Evolutionary conservation across 2,113 vertebrate species (phyloP).

Genomic region (Aleadryas rufinucha): DNA sequence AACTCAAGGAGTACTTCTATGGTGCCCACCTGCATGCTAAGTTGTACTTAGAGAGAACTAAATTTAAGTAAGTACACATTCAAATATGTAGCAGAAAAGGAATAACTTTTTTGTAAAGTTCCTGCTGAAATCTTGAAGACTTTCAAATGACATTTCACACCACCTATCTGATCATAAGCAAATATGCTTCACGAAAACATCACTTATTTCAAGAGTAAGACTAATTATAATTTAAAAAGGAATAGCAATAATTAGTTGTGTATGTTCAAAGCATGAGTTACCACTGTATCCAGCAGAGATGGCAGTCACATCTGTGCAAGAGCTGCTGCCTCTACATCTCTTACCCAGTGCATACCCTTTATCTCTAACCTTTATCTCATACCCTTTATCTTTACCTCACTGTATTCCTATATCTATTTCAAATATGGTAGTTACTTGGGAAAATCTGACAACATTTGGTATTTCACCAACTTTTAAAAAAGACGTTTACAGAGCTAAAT

Average conservation of each 20-base stretch:
- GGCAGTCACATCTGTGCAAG: neutral
- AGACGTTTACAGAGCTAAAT: neutral
- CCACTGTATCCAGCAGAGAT: neutral
- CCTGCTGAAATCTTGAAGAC: neutral
- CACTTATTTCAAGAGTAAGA: neutral
- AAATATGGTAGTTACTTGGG: neutral
- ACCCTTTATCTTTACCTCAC: neutral
- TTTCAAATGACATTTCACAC: neutral
- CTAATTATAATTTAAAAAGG: neutral
- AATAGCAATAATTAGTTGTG: neutral
- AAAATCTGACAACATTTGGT: neutral
- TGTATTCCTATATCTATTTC: neutral
- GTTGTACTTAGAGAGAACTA: neutral
- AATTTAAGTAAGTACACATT: neutral
- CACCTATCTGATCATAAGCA: neutral
- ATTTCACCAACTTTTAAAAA: neutral
- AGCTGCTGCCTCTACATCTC: neutral
- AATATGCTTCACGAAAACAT: neutral
- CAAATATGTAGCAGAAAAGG: neutral
- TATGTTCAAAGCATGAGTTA: neutral
- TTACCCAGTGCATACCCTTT: neutral
- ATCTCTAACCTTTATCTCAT: neutral
- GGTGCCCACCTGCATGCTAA: neutral
- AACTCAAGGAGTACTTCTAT: neutral
- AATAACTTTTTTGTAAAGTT: neutral